These are phyloP conservation scores for Rhamnusium bicolor DNA, from an alignment of 2,888 invertebrate genomes.

Conservation along the genomic window DNA sequence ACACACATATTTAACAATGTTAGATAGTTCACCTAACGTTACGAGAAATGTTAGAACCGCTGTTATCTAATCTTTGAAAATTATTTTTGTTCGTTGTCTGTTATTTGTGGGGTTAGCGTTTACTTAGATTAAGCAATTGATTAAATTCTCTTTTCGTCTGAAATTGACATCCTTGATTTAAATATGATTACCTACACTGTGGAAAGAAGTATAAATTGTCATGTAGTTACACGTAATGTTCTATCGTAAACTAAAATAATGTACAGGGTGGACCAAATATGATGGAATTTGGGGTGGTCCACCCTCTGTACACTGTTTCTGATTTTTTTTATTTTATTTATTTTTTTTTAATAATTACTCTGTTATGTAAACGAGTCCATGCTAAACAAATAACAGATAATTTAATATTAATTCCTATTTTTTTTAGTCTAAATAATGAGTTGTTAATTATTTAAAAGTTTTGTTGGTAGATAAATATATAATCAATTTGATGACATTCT, in stretches of 20 bases:
- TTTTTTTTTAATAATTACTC: neutral
- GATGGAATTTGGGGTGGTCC: too few relatives aligned
- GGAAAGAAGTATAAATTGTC: neutral
- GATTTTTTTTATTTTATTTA: neutral
- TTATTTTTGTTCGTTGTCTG: neutral
- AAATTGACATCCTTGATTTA: neutral
- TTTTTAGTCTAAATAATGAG: neutral
- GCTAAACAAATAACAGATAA: neutral
- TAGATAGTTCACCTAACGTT: neutral
- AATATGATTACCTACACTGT: neutral
- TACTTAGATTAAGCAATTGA: neutral
- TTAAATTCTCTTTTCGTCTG: neutral
- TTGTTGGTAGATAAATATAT: conserved; percentile 28
- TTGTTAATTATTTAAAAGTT: neutral
- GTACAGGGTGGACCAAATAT: too few relatives aligned
- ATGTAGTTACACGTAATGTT: neutral
- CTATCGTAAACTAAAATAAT: too few relatives aligned
- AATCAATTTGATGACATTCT: conserved; percentile 28
- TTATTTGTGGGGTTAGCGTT: neutral
- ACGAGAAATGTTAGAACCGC: neutral
- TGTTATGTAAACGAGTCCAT: neutral
- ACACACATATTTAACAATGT: neutral
- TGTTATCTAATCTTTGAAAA: neutral
- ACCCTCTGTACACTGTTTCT: neutral
- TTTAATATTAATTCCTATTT: too few relatives aligned